Base-by-base conservation (phyloP, 2,113 vertebrate genomes). In the Halichoerus grypus region DNA sequence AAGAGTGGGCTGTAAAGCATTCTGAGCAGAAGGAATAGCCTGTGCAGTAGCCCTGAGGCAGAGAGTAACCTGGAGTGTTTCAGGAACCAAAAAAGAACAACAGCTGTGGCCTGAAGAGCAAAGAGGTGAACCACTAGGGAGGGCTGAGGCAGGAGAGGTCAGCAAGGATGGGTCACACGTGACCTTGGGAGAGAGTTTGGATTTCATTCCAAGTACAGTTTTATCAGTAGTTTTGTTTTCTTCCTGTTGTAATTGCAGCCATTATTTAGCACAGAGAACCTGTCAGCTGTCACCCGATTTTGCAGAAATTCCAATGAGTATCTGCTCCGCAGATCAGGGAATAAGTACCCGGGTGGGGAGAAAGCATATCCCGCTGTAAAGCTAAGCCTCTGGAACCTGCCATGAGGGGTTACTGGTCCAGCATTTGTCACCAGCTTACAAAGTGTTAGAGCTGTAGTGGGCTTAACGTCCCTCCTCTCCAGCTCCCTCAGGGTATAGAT, bases 401-500 rank as follows among this genome's bases (percentile, higher is more conserved):
- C 71, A 36, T 5, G 46, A 67, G 53, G 57, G 55, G 21, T 67
- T 31, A 28, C 46, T 79, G 36, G 22, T 5, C 71, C 33, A 59
- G 85, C 3, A 0, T 69, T 69, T 26, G 18, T 61, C n/a, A 46
- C 76, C n/a, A 7, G 53, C 15, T 0, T 3, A 42, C 18, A 6
- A 4, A 0, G 9, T 9, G 10, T 81, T 33, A 7, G 33, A 77
- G 65, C 11, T 18, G 7, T 7, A 3, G 4, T 5, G 18, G 36
- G 3, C 28, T 21, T 33, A 0, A 31, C 13, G 9, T 7, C 7
- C 67, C 42, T 55, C 49, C 5, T 4, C 26, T 33, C 13, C 49
- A 12, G 21, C 26, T 69, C 8, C 76, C 26, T 53, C 9, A 9
- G 12, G 72, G 57, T 55, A 12, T 4, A 65, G 77, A 14, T 1